phyloP scores from a whole-genome alignment of 2,113 vertebrate species.

The Psittacara wagleri region DNA sequence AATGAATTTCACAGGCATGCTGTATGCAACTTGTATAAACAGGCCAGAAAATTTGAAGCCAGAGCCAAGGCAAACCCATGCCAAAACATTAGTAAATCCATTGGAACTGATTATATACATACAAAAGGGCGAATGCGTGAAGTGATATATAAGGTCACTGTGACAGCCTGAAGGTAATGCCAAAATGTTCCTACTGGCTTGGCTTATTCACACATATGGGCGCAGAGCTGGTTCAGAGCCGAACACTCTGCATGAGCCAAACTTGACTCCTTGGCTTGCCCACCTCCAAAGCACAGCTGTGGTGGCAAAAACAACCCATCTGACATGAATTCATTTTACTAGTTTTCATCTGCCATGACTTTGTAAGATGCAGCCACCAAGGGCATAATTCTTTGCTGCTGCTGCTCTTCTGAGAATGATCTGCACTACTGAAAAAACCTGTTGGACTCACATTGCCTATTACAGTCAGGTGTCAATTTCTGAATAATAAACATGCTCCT shows the following conservation, averaged over 20 bases:
- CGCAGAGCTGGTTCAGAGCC: slow-evolving; percentile 16
- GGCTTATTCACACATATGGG: slow-evolving; percentile 25
- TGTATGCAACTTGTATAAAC: not conserved
- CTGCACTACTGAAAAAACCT: not conserved
- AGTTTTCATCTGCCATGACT: slow-evolving; percentile 65
- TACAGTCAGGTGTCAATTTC: not conserved
- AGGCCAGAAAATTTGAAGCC: slow-evolving; percentile 18
- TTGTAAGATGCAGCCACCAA: slow-evolving; percentile 61
- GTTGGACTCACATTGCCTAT: not conserved
- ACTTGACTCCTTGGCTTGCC: slow-evolving; percentile 55
- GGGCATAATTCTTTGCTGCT: slow-evolving; percentile 47
- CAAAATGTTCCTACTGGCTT: slow-evolving; percentile 52
- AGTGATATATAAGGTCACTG: slow-evolving; percentile 66
- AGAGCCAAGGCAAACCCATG: slow-evolving; percentile 30
- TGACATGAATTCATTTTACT: slow-evolving; percentile 61
- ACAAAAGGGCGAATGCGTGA: slow-evolving; percentile 46
- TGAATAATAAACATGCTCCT: slow-evolving; percentile 25
- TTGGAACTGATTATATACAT: slow-evolving; percentile 60
- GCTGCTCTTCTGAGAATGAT: slow-evolving; percentile 25
- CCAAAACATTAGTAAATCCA: slow-evolving; percentile 61
- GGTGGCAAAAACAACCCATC: slow-evolving; percentile 38
- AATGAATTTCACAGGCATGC: slow-evolving; percentile 35
- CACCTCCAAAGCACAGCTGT: slow-evolving; percentile 63
- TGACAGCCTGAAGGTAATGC: slow-evolving; percentile 59
- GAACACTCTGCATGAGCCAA: slow-evolving; percentile 46